phyloP scores from a whole-genome alignment of 2,113 vertebrate species.

The Platanista minor region DNA sequence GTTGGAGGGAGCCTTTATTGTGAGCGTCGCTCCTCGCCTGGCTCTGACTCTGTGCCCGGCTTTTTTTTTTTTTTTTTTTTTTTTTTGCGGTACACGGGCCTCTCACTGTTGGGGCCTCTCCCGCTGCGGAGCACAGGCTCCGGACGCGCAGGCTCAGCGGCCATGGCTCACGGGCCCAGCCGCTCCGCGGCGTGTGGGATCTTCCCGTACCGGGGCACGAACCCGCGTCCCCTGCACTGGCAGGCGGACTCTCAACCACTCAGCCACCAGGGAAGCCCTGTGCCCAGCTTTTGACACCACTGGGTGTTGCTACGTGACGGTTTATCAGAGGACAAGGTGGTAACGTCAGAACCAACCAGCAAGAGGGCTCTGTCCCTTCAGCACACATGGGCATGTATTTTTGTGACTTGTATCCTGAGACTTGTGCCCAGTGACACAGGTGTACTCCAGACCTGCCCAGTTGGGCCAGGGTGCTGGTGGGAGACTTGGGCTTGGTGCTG shows the following conservation, averaged over 20 bases:
- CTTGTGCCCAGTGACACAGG: background rate
- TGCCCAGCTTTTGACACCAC: background rate
- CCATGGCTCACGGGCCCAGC: too few relatives aligned
- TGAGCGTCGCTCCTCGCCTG: background rate
- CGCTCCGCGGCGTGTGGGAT: too few relatives aligned
- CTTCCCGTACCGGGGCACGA: too few relatives aligned
- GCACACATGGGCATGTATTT: accelerated
- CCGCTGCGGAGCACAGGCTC: too few relatives aligned
- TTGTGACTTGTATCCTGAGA: accelerated
- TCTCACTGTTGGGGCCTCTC: too few relatives aligned
- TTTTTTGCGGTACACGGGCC: too few relatives aligned
- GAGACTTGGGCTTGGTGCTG: background rate
- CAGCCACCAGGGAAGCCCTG: too few relatives aligned
- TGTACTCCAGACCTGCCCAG: accelerated
- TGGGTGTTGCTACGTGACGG: background rate
- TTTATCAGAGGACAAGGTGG: background rate
- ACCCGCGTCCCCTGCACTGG: too few relatives aligned
- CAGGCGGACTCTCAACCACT: too few relatives aligned
- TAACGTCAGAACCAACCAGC: background rate
- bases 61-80: too few relatives aligned
- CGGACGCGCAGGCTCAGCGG: too few relatives aligned
- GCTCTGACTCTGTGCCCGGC: background rate
- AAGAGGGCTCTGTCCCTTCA: background rate
- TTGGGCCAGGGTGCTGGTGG: background rate
- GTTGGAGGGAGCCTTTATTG: background rate